These are phyloP conservation scores for Loris lydekkerianus DNA, from an alignment of 2,797 vertebrate species.

Conservation along the genomic window DNA sequence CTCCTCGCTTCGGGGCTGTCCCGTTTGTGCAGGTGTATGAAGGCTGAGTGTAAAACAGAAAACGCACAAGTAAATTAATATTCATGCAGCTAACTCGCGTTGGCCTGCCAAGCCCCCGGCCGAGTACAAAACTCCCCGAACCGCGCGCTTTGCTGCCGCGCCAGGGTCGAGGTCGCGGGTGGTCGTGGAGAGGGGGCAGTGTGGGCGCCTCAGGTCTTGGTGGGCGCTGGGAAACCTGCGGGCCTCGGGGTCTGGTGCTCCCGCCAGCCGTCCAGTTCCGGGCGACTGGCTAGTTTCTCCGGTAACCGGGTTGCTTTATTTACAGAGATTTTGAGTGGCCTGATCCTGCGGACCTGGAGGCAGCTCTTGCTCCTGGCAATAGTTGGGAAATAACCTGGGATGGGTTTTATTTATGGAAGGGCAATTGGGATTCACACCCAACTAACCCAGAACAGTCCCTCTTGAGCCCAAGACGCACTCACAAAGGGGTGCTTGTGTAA, in stretches of 20 bases:
- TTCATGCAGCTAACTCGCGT: background rate
- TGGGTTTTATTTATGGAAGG: slow-evolving; percentile 81
- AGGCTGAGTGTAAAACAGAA: background rate
- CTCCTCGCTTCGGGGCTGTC: background rate
- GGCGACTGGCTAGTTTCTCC: slow-evolving; percentile 2
- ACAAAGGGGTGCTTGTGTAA: slow-evolving; percentile 88
- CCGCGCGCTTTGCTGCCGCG: background rate
- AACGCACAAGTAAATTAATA: slow-evolving; percentile 22
- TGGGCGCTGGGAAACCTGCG: background rate
- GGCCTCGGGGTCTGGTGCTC: background rate
- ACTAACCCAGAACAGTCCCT: slow-evolving; percentile 73
- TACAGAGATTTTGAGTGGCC: slow-evolving; percentile 60
- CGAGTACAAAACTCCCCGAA: fast-evolving
- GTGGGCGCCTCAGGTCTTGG: background rate
- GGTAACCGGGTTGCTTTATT: slow-evolving; percentile 75
- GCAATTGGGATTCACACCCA: slow-evolving; percentile 76
- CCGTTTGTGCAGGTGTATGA: slow-evolving; percentile 40
- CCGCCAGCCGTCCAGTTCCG: background rate
- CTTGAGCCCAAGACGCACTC: slow-evolving; percentile 59
- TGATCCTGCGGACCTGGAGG: slow-evolving; percentile 18
- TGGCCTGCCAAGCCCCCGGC: background rate
- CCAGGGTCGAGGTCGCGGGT: background rate
- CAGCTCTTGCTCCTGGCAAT: slow-evolving; percentile 74
- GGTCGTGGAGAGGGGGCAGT: background rate
- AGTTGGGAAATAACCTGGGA: slow-evolving; percentile 79